Evolutionary conservation across 2,113 vertebrate genomes (phyloP).

Genomic region (Apus apus): DNA sequence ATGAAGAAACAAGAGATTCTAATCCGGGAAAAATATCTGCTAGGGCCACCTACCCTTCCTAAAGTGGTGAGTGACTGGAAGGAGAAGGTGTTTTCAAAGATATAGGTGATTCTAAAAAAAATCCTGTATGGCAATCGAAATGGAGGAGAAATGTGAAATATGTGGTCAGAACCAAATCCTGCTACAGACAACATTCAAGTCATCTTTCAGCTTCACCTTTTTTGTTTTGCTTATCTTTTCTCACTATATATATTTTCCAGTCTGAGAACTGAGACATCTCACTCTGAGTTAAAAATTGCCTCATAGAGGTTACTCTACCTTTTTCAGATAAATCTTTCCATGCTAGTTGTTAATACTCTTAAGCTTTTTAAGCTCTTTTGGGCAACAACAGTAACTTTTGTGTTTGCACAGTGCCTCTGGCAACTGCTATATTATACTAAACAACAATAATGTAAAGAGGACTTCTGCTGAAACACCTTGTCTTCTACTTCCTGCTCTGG

Average conservation of each 20-base stretch:
- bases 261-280: not conserved
- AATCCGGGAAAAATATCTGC: not conserved
- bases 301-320: not conserved
- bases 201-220: not conserved
- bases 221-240: not conserved
- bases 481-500: not conserved
- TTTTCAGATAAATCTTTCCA: not conserved
- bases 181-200: not conserved
- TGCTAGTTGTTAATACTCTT: not conserved
- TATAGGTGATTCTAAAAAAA: not conserved
- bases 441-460: slow-evolving; percentile 3
- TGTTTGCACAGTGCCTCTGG: slow-evolving; percentile 16
- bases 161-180: not conserved
- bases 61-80: not conserved
- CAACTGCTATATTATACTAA: slow-evolving; percentile 10
- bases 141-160: not conserved
- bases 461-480: not conserved
- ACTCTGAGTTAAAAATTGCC: not conserved
- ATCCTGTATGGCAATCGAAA: not conserved
- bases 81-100: not conserved
- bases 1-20: not conserved
- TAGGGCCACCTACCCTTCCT: not conserved
- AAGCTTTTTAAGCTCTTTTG: slow-evolving; percentile 1
- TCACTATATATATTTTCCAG: not conserved
- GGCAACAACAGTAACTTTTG: not conserved